Conservation (phyloP, 2,888 invertebrate species). For the Chymomyza amoena region DNA sequence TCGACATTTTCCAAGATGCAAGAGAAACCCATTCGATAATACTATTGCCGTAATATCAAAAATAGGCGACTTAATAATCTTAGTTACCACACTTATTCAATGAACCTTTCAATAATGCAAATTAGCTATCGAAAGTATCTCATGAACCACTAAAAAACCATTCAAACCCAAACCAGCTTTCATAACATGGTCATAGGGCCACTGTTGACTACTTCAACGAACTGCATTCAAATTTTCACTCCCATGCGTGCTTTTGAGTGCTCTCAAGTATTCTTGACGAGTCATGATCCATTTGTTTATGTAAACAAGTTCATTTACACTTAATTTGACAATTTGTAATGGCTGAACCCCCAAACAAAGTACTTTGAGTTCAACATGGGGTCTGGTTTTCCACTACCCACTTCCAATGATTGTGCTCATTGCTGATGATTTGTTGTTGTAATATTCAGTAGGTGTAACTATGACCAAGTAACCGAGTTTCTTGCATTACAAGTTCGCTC, state of each 20-base stretch:
- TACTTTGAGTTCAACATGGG: not conserved
- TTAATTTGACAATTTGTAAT: conserved; percentile 67
- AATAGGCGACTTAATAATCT: not conserved
- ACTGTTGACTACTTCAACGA: not conserved
- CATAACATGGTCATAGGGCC: not conserved
- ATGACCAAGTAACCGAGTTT: conserved; percentile 59
- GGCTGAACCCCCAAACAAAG: not conserved
- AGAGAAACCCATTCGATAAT: no score
- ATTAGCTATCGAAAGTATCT: not conserved
- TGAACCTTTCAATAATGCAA: not conserved
- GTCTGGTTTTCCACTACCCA: not conserved
- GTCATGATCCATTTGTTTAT: conserved; percentile 66
- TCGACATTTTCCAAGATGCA: no score
- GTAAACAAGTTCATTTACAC: conserved; percentile 72
- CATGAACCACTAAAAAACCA: not conserved
- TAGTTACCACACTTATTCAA: not conserved
- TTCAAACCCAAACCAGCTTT: not conserved
- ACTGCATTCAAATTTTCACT: not conserved
- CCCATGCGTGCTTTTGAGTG: not conserved
- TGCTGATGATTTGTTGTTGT: conserved; percentile 38
- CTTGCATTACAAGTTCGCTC: conserved; percentile 38
- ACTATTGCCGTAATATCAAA: no score
- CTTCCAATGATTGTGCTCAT: conserved; percentile 1
- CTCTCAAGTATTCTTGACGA: not conserved
- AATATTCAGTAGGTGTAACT: conserved; percentile 5